phyloP scores from a whole-genome alignment of 2,888 invertebrate genomes.

The Scelioninae gen. 1 region DNA sequence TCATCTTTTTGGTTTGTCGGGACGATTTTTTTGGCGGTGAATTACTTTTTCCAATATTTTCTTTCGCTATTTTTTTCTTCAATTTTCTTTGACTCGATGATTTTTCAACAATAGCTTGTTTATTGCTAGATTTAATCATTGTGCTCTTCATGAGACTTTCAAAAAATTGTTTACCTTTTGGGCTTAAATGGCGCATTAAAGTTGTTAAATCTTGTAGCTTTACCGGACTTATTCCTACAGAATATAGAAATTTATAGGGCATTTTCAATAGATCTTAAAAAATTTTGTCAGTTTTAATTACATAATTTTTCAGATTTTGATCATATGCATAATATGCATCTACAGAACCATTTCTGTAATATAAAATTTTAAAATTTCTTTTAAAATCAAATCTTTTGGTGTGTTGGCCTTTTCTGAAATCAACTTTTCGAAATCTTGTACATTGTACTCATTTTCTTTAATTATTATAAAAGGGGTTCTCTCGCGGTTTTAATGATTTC shows the following conservation, averaged over 20 bases:
- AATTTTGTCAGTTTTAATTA: conserved; percentile 29
- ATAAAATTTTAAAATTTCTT: conserved; percentile 42
- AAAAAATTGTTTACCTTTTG: conserved; percentile 33
- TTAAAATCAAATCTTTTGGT: conserved; percentile 36
- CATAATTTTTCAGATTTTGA: conserved; percentile 12
- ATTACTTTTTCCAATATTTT: not conserved
- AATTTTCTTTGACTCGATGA: not conserved
- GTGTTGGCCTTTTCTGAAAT: conserved; percentile 21
- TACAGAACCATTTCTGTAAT: conserved; percentile 41
- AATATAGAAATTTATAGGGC: not conserved
- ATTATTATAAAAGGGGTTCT: conserved; percentile 59
- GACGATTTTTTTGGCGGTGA: not conserved
- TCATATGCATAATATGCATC: conserved; percentile 26
- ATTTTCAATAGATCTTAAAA: conserved; percentile 38
- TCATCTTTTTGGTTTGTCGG: not conserved
- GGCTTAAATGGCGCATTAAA: conserved; percentile 26
- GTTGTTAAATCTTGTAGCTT: conserved; percentile 18
- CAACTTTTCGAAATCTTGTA: conserved; percentile 54
- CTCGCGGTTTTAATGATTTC: conserved; percentile 53
- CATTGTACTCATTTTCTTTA: conserved; percentile 28
- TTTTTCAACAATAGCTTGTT: not conserved
- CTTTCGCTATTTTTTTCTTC: not conserved
- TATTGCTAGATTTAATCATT: conserved; percentile 1
- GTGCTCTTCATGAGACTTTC: conserved; percentile 1
- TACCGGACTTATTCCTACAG: conserved; percentile 46